Evolutionary conservation across 2,113 vertebrate species (phyloP), one percentile per base, ranked within the genome.

Genomic region (Corydoras maculifer): DNA sequence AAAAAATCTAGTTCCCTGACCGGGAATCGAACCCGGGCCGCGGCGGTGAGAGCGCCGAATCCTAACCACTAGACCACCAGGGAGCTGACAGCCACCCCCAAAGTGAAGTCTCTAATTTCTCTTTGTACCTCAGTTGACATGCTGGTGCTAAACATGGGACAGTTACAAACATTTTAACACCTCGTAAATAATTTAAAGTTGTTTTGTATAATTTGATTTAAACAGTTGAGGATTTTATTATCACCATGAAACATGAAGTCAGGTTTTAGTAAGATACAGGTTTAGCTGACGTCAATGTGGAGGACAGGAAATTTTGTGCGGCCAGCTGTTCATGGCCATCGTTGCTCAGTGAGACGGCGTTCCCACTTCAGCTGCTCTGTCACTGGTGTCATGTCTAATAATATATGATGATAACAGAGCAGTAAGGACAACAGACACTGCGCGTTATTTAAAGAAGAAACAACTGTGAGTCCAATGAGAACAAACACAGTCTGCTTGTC

Each of bases 341-440:
- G 76, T 43, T 62, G 68, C 74, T 61, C 10, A 78, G 68, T 73
- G 70, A 32, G 9, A 78, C 51, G 69, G 76, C 74, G 75, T 74
- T 78, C 73, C 77, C 51, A 49, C 75, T 80, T 76, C 80, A 83
- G 84, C 76, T 68, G 70, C 72, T 73, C 73, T 58, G 65, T 75
- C 78, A 68, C 69, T 87, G 81, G 85, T 57, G 58, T 85, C 82
- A 86, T 77, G 9, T 65, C 87, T 90, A 91, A 90, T 85, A 84
- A 88, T 91, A 91, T 73, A 79, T 81, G n/a, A 76, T 88, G 87
- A 90, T 85, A 87, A 87, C 83, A 84, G 82, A 76, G 67, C 53
- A 76, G 65, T 63, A 73, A 79, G 68, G 59, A 30, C 32, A 55
- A 60, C 60, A 51, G 49, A 51, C 70, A 15, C 35, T 43, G 7